A percentile compares a stretch with the other conserved stretches of the same genome.
phyloP scores from a whole-genome alignment of 2,888 invertebrate genomes.

The Protula sp. region DNA sequence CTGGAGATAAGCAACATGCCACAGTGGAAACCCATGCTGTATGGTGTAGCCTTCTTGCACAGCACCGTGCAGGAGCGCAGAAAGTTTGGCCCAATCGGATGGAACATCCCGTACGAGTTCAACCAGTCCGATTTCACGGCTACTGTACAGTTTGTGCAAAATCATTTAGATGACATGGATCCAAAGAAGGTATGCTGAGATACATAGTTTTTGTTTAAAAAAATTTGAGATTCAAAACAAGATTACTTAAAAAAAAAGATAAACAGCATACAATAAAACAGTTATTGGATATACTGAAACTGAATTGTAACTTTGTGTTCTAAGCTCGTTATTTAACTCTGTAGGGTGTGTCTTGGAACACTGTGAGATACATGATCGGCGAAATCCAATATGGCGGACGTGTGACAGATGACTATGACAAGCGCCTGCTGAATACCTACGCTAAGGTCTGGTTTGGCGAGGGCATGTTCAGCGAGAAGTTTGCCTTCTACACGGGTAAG shows the following conservation, averaged over 20 bases:
- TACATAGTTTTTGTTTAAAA: not conserved
- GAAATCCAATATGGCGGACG: constrained; percentile 81
- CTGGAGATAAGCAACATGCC: constrained; percentile 73
- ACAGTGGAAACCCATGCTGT: constrained; percentile 90
- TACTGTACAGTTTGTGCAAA: constrained; percentile 91
- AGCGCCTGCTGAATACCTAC: constrained; percentile 84
- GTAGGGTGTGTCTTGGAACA: constrained; percentile 92
- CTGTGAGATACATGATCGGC: constrained; percentile 94
- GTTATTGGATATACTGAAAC: too few species aligned
- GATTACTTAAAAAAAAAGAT: too few species aligned
- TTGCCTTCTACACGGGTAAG: constrained; percentile 86
- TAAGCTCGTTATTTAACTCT: too few species aligned
- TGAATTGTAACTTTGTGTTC: too few species aligned
- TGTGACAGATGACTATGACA: constrained; percentile 96
- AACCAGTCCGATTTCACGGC: constrained; percentile 95
- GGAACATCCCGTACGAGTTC: constrained; percentile 96
- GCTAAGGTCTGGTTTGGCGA: constrained; percentile 91
- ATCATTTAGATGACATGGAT: constrained; percentile 94
- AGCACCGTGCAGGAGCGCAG: constrained; percentile 91
- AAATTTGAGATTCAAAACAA: too few species aligned
- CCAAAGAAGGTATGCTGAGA: constrained; percentile 67
- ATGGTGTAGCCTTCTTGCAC: constrained; percentile 90
- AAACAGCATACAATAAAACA: too few species aligned
- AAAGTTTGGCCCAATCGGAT: constrained; percentile 92
- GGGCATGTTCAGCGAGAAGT: constrained; percentile 74